phyloP scores from a whole-genome alignment of 1,140 invertebrate species.

The Andrena cerasifolii region DNA sequence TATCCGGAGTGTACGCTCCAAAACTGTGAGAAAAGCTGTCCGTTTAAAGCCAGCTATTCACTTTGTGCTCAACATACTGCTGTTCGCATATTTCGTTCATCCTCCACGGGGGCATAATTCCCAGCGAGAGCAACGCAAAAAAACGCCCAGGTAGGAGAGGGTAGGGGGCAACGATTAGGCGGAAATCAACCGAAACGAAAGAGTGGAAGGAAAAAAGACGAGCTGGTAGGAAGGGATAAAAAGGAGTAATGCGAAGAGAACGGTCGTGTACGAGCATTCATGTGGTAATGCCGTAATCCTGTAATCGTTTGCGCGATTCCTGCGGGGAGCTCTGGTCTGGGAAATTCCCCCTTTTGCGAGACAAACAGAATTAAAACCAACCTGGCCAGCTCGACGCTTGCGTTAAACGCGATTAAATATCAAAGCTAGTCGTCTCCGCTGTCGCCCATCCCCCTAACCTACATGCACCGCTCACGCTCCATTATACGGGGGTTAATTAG shows the following conservation, averaged over 20 bases:
- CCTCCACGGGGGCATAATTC: no score
- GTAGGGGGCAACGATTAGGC: conserved; percentile 13
- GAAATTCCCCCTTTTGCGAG: conserved; percentile 65
- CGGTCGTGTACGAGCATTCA: conserved; percentile 1
- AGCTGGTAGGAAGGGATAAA: not conserved
- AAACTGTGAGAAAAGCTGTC: no score
- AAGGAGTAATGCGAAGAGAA: conserved; percentile 3
- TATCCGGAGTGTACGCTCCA: no score
- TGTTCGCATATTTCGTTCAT: no score
- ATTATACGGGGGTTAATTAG: conserved; percentile 77
- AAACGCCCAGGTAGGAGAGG: not conserved
- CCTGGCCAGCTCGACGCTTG: conserved; percentile 61
- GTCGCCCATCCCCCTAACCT: conserved; percentile 21
- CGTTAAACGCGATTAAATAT: conserved; percentile 80
- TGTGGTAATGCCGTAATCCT: conserved; percentile 42
- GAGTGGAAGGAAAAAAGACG: not conserved
- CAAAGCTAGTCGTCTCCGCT: conserved; percentile 70
- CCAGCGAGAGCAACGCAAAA: no score
- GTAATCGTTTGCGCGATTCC: conserved; percentile 53
- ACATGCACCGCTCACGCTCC: conserved; percentile 59
- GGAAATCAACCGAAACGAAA: not conserved
- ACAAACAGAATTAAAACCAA: conserved; percentile 79
- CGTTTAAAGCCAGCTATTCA: no score
- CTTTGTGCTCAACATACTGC: no score
- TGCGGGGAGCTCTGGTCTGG: conserved; percentile 24